Evolutionary conservation across 2,888 invertebrate species (phyloP), one percentile per base, ranked within the genome.

Genomic region (Panopea generosa): DNA sequence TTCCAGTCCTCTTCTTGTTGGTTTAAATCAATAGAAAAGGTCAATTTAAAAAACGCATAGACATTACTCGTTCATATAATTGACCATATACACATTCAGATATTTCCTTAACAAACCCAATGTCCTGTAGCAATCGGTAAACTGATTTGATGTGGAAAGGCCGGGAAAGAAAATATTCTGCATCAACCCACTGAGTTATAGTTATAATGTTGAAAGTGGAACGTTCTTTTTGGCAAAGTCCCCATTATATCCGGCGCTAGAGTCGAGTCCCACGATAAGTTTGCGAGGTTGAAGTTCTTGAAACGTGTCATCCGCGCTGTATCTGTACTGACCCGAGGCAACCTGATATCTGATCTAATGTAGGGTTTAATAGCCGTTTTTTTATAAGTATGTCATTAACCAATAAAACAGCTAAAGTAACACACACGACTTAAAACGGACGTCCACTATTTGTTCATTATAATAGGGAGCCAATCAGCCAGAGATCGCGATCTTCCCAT

Each of bases 201-300:
- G 38, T 65, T 52, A 38, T 65, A 65, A 43, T 50, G 57, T 53
- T 80, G 53, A 59, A 80, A 80, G 59, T 76, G 69, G 40, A 76
- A 76, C n/a, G n/a, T n/a, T 1, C 73, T 63, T 63, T 26, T 50
- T 55, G 33, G 52, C 57, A 62, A 69, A 79, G 50, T 62, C 40
- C 18, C 74, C 68, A 2, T 1, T 63, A 49, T 63, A 74, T 14
- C 60, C 74, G 18, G 43, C 38, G 29, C 68, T 71, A 7, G 73
- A 45, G 2, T 61, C 62, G 2, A 73, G 18, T 18, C 62, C 67
- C 14, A 73, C 43, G 22, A 73, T 62, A 0, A 73, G 57, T 43
- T 29, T 49, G 45, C 43, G 53, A 1, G 69, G 69, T 16, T 62
- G 33, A 0, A 40, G 14, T 18, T 57, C 67, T 49, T 67, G 67